A percentile compares a stretch with the other conserved stretches of the same genome.
phyloP scores from a whole-genome alignment of 2,797 vertebrate species.

The Fratercula arctica region DNA sequence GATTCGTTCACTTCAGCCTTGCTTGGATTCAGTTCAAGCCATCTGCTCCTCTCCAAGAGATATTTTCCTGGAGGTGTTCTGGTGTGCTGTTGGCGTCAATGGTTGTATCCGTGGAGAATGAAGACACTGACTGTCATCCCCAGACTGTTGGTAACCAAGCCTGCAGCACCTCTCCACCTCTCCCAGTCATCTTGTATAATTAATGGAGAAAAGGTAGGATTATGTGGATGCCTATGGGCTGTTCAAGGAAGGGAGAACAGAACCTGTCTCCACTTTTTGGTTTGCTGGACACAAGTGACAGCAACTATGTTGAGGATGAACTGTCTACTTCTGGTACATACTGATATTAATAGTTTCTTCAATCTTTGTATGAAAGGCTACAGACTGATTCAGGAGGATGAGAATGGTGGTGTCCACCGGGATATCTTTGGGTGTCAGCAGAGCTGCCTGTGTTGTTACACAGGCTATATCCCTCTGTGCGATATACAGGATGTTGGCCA shows the following conservation, averaged over 20 bases:
- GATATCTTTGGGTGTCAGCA: neutral
- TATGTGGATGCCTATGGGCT: neutral
- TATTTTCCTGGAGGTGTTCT: constrained; percentile 22
- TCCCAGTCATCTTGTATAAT: neutral
- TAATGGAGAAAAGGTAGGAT: neutral
- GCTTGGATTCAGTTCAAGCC: constrained; percentile 53
- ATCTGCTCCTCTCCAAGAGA: constrained; percentile 56
- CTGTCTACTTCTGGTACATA: neutral
- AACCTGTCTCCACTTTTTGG: neutral
- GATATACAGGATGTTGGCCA: neutral
- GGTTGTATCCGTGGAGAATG: neutral
- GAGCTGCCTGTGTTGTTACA: neutral
- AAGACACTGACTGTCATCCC: neutral
- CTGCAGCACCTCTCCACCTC: neutral
- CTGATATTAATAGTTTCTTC: neutral
- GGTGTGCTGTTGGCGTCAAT: neutral
- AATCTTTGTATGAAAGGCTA: neutral
- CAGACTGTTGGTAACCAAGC: neutral
- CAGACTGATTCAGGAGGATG: neutral
- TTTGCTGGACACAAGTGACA: neutral
- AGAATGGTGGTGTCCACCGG: neutral
- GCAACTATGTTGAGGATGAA: neutral
- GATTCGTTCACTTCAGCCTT: constrained; percentile 39
- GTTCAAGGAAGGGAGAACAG: neutral
- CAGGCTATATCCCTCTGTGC: neutral